Evolutionary conservation across 2,797 vertebrate species (phyloP).

Genomic region (Lacerta viridis): DNA sequence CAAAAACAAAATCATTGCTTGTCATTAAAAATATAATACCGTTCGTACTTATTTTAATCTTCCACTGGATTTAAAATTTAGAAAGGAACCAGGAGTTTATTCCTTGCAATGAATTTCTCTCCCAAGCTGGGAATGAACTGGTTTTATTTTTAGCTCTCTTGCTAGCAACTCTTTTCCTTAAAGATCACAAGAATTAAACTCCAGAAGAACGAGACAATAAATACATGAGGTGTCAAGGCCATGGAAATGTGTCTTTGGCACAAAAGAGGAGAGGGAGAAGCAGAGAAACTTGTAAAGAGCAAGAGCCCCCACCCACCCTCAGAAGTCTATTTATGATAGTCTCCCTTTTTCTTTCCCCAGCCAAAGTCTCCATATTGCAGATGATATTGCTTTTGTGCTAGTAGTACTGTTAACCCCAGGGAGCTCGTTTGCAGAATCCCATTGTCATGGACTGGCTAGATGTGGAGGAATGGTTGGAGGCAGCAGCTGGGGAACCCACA

Average conservation of each 20-base stretch:
- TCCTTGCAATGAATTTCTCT: constrained; percentile 41
- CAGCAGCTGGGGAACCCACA: too few species aligned
- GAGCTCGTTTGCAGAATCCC: not conserved
- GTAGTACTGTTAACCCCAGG: not conserved
- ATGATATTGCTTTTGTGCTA: not conserved
- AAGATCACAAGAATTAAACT: constrained; percentile 53
- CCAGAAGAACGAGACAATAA: constrained; percentile 38
- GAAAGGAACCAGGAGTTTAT: constrained; percentile 46
- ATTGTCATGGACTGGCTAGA: too few species aligned
- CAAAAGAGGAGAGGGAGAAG: not conserved
- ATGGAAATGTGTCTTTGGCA: not conserved
- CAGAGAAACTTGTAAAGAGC: not conserved
- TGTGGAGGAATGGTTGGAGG: too few species aligned
- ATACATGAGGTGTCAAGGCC: not conserved
- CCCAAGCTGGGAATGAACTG: constrained; percentile 34
- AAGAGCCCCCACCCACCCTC: not conserved
- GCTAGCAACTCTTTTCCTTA: constrained; percentile 44
- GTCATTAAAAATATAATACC: constrained; percentile 40
- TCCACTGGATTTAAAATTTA: constrained; percentile 55
- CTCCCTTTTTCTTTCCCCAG: too few species aligned
- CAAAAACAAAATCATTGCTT: not conserved
- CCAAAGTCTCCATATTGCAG: not conserved
- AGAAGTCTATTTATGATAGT: not conserved
- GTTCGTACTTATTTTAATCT: constrained; percentile 54
- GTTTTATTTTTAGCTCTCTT: constrained; percentile 45